These are phyloP conservation scores for Triplophysa siluroides DNA, from an alignment of 2,113 vertebrate species.

Conservation along the genomic window DNA sequence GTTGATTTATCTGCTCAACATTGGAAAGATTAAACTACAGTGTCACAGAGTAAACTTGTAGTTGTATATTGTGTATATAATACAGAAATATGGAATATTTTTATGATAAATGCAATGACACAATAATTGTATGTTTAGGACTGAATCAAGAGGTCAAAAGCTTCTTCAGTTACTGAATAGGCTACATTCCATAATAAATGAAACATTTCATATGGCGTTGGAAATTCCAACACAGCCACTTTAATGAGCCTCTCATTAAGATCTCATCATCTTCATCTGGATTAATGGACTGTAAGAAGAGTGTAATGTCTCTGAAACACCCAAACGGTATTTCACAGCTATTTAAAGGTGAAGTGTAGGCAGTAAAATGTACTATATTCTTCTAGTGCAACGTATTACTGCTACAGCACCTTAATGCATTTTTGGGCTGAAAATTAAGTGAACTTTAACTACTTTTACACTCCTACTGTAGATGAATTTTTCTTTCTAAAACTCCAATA, in stretches of 20 bases:
- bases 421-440: neutral
- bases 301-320: neutral
- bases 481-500: too few species aligned
- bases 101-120: too few species aligned
- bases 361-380: neutral
- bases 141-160: neutral
- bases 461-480: too few species aligned
- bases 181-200: neutral
- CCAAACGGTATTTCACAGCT: neutral
- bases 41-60: neutral
- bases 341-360: neutral
- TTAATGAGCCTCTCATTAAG: conserved; percentile 39
- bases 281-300: neutral
- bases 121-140: neutral
- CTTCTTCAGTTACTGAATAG: neutral
- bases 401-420: neutral
- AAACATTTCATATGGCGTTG: neutral
- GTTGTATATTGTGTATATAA: too few species aligned
- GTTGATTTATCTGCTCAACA: neutral
- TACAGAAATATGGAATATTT: too few species aligned
- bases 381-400: neutral
- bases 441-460: too few species aligned
- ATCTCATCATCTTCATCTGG: conserved; percentile 14
- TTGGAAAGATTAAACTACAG: neutral
- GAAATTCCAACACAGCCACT: conserved; percentile 8